Base-by-base conservation (phyloP, 2,113 vertebrate species). In the Chinchilla lanigera region DNA sequence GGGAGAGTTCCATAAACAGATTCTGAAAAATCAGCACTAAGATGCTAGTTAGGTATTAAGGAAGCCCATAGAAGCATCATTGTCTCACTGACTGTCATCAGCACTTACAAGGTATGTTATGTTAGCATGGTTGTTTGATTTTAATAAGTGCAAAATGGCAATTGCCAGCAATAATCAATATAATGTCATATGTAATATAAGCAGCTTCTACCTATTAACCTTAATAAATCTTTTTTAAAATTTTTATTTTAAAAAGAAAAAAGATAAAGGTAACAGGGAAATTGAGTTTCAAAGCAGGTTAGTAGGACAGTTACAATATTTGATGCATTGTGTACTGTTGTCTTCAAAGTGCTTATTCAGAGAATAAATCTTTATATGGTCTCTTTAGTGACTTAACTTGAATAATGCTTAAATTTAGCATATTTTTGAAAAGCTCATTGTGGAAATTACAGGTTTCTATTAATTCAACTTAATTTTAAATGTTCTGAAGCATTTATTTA, bases 61-160 rank as follows among this genome's bases (percentile, higher is more conserved):
- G 63, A 26, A 92, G 20, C 8, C 33, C 78, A 77, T 1, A 89
- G 50, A 84, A 35, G 56, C 84, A 19, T 9, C 65, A n/a, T 4
- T 20, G 41, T 30, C 80, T 86, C 65, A 71, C 1, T 54, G 44
- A 77, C 80, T 86, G 0, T 67, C 94, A 85, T 77, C 73, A 90
- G 35, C 77, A 77, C 38, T 69, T 47, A 94, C 11, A 77, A 67
- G 6, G 5, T n/a, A 17, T 67, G 56, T 82, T 77, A 65, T 92
- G 35, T 63, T 47, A 67, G 33, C 10, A 28, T 44, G 75, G 71
- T 26, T 61, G 33, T 78, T 94, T 89, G 35, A 78, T 73, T 90
- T 83, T 77, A 86, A 92, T 86, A 96, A 77, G 71, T 33, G 14
- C 22, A 71, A 89, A 84, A 77, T 54, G 56, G 87, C 38, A 77